A percentile compares a stretch with the other conserved stretches of the same genome.
Evolutionary conservation across 2,888 invertebrate species (phyloP).

Genomic region (Phorcus lineatus): DNA sequence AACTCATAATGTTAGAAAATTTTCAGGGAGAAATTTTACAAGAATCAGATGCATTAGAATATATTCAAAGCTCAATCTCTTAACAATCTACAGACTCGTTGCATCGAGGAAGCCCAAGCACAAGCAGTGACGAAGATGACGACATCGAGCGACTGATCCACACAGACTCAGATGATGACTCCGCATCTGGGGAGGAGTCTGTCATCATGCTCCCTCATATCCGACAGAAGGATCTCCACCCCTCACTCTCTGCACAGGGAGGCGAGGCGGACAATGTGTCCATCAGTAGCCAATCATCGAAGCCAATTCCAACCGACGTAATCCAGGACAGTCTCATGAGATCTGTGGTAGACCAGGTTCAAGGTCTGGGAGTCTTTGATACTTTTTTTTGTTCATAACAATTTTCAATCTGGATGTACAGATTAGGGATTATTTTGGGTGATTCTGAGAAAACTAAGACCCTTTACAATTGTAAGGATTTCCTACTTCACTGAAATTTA

Average conservation of each 20-base stretch:
- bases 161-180: conserved; percentile 55
- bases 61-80: no score
- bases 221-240: conserved; percentile 46
- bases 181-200: conserved; percentile 62
- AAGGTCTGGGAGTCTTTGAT: background rate
- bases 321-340: conserved; percentile 33
- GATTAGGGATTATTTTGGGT: no score
- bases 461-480: no score
- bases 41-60: no score
- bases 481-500: no score
- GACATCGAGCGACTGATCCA: conserved; percentile 46
- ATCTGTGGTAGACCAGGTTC: conserved; percentile 21
- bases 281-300: conserved; percentile 58
- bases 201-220: conserved; percentile 66
- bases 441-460: no score
- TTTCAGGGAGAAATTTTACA: no score
- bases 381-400: no score
- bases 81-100: no score
- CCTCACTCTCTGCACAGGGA: conserved; percentile 52
- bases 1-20: no score
- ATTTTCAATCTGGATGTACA: no score
- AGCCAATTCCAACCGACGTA: conserved; percentile 35
- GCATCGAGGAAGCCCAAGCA: background rate
- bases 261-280: conserved; percentile 58
- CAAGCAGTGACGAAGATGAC: conserved; percentile 32